Percentiles rank a stretch among this genome's conserved stretches.
phyloP scores from a whole-genome alignment of 2,113 vertebrate genomes.

The Ptilorrhoa leucosticta region DNA sequence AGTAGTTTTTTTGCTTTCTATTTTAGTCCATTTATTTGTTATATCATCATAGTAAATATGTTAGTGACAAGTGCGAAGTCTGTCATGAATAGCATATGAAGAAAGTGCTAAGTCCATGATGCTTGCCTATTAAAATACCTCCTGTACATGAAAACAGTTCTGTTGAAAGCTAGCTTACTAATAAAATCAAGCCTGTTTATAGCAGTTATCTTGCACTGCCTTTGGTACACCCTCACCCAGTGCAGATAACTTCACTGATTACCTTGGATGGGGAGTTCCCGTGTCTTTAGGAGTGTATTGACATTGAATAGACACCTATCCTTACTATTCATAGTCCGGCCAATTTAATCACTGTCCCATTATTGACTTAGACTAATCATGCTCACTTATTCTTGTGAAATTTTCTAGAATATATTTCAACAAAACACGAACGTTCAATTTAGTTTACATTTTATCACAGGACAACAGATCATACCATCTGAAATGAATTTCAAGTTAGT shows the following conservation, averaged over 20 bases:
- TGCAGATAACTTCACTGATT: not conserved
- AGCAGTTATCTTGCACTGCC: not conserved
- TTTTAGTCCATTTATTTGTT: not conserved
- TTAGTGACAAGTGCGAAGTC: not conserved
- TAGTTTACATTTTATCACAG: not conserved
- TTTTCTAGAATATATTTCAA: not conserved
- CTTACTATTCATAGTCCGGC: not conserved
- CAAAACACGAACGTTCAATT: not conserved
- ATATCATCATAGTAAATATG: not conserved
- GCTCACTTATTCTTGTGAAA: not conserved
- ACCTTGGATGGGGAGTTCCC: not conserved
- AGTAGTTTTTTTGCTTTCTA: not conserved
- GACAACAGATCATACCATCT: not conserved
- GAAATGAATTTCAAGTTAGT: not conserved
- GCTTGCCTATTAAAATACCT: not conserved
- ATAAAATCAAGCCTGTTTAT: not conserved
- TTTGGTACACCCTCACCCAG: not conserved
- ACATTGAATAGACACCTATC: not conserved
- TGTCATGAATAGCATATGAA: not conserved
- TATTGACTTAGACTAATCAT: not conserved
- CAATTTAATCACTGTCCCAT: not conserved
- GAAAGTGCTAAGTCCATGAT: not conserved
- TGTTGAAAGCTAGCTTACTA: not conserved
- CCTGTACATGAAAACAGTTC: not conserved
- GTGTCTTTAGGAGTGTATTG: not conserved